Conservation (phyloP, 1,140 invertebrate genomes). For the Oscheius sp. region DNA sequence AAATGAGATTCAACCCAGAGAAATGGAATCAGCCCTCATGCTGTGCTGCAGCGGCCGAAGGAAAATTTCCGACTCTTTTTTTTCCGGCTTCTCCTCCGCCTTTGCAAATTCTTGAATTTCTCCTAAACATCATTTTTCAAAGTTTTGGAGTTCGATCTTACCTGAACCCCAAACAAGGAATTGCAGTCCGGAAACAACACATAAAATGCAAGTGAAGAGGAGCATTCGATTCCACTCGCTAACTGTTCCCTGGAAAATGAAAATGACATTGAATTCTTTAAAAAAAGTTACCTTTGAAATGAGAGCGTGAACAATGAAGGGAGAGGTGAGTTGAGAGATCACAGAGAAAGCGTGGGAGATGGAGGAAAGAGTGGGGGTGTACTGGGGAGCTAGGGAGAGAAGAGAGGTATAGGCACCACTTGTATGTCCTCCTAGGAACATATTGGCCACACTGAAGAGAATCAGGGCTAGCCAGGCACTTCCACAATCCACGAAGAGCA, state of each 20-base stretch:
- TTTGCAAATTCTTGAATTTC: constrained; percentile 6
- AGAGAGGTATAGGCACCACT: constrained; percentile 50
- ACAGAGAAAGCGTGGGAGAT: constrained; percentile 40
- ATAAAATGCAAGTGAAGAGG: constrained; percentile 37
- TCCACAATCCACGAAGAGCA: constrained; percentile 30
- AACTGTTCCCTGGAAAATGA: constrained; percentile 39
- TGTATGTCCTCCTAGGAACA: constrained; percentile 12
- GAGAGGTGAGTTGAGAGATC: constrained; percentile 34
- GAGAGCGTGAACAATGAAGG: constrained; percentile 37
- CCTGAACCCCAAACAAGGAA: constrained; percentile 48
- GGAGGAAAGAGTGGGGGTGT: constrained; percentile 47
- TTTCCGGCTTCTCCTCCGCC: background rate
- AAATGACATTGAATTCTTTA: background rate
- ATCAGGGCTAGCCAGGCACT: constrained; percentile 25
- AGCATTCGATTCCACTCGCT: constrained; percentile 43
- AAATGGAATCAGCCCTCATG: background rate
- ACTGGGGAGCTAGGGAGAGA: constrained; percentile 44
- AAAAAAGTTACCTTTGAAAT: constrained; percentile 25
- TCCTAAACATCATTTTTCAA: background rate
- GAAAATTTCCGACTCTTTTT: background rate
- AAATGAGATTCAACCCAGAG: too few species aligned
- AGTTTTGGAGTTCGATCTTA: background rate
- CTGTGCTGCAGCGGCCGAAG: background rate
- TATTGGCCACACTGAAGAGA: constrained; percentile 38
- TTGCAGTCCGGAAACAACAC: constrained; percentile 31